A percentile compares a stretch with the other conserved stretches of the same genome.
Evolutionary conservation across 2,888 invertebrate genomes (phyloP).

Genomic region (Melanophora roralis): DNA sequence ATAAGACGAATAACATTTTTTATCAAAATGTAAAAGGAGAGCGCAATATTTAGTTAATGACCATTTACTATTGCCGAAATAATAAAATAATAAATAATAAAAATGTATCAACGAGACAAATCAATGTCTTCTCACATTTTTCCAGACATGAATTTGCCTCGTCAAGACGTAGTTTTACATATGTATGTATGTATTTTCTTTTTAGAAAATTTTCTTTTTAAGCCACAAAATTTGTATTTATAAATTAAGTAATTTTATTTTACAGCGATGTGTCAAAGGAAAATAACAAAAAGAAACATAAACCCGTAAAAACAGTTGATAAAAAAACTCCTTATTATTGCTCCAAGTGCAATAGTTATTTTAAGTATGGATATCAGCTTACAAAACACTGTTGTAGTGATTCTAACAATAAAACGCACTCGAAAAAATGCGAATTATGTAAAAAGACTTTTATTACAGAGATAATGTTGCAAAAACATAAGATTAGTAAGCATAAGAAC

Average conservation of each 20-base stretch:
- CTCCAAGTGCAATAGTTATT: slow-evolving; percentile 33
- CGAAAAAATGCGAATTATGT: slow-evolving; percentile 37
- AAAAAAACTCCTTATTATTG: slow-evolving; percentile 48
- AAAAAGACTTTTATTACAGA: slow-evolving; percentile 21
- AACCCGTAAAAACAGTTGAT: slow-evolving; percentile 5
- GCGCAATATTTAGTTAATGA: no score
- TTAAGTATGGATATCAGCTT: slow-evolving; percentile 51
- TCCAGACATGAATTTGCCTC: no score
- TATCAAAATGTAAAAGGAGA: no score
- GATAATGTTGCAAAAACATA: slow-evolving; percentile 46
- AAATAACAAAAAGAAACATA: slow-evolving; percentile 38
- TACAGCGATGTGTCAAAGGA: slow-evolving; percentile 33
- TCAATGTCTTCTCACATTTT: no score
- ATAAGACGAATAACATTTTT: no score
- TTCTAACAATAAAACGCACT: not conserved
- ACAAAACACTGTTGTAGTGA: slow-evolving; percentile 42
- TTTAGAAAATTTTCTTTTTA: no score
- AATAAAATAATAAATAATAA: no score
- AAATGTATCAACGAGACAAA: no score
- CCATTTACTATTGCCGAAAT: no score
- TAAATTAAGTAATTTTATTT: not conserved
- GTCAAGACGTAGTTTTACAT: no score
- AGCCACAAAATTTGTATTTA: not conserved
- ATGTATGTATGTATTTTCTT: no score
- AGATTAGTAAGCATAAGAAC: slow-evolving; percentile 38